A percentile compares a stretch with the other conserved stretches of the same genome.
These are phyloP conservation scores for Meteorus cinctellus DNA, from an alignment of 2,888 invertebrate species.

Conservation along the genomic window DNA sequence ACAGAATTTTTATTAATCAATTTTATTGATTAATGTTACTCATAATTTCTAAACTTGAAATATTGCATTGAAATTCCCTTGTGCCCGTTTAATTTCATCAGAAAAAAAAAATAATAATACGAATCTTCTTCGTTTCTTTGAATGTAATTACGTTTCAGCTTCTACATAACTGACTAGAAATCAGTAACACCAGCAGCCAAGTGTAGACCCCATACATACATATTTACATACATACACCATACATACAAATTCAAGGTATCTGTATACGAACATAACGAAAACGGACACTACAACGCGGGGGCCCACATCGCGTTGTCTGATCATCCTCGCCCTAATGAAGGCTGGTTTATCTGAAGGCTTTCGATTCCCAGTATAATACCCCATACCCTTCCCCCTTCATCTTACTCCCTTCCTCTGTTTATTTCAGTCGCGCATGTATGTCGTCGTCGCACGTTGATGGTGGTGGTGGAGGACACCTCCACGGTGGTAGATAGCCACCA, in stretches of 20 bases:
- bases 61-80: too few relatives aligned
- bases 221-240: constrained; percentile 12
- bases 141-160: too few relatives aligned
- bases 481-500: constrained; percentile 64
- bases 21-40: too few relatives aligned
- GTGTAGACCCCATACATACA: constrained; percentile 44
- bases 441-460: constrained; percentile 54
- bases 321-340: constrained; percentile 74
- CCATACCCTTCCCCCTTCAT: constrained; percentile 61
- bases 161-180: background rate
- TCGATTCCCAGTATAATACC: constrained; percentile 72
- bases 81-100: too few relatives aligned
- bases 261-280: background rate
- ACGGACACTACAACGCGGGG: background rate
- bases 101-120: too few relatives aligned
- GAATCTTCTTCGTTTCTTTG: too few relatives aligned
- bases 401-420: background rate
- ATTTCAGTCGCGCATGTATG: background rate
- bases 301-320: constrained; percentile 71
- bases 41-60: too few relatives aligned
- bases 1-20: too few relatives aligned
- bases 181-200: constrained; percentile 7
- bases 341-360: constrained; percentile 73
- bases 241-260: background rate
- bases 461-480: constrained; percentile 70